A percentile compares a stretch with the other conserved stretches of the same genome.
Evolutionary conservation across 1,140 invertebrate species (phyloP).

Genomic region (Zaprionus ghesquierei): DNA sequence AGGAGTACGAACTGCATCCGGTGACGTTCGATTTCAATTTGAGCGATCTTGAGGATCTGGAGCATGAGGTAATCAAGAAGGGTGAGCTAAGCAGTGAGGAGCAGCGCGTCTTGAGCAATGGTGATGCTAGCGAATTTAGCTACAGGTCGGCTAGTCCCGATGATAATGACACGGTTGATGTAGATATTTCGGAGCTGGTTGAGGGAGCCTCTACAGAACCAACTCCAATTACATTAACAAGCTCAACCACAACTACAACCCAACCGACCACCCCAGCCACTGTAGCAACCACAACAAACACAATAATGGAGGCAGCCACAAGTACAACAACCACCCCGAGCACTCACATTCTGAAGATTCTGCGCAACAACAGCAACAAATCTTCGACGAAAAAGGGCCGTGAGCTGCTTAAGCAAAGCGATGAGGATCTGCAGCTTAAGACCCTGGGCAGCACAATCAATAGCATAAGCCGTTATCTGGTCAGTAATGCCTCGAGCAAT

Average conservation of each 20-base stretch:
- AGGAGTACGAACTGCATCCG: conserved; percentile 73
- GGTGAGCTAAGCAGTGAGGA: conserved; percentile 62
- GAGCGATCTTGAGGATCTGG: conserved; percentile 75
- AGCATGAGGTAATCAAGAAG: conserved; percentile 72
- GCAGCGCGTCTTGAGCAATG: conserved; percentile 46
- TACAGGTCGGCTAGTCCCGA: conserved; percentile 55
- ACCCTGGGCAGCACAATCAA: conserved; percentile 65
- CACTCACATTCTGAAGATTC: conserved; percentile 73
- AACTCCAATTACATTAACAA: conserved; percentile 29
- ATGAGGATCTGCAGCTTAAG: conserved; percentile 69
- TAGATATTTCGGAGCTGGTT: conserved; percentile 52
- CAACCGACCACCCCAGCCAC: conserved; percentile 5
- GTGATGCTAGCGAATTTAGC: conserved; percentile 23
- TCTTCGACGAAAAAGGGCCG: conserved; percentile 56
- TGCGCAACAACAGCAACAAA: conserved; percentile 66
- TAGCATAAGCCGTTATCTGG: conserved; percentile 66
- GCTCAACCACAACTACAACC: conserved; percentile 15
- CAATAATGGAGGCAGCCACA: conserved; percentile 7
- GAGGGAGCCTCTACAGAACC: conserved; percentile 19
- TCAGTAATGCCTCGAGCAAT: conserved; percentile 26
- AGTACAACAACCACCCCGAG: conserved; percentile 32
- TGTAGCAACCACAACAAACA: conserved; percentile 8
- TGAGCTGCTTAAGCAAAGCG: conserved; percentile 62
- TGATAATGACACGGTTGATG: conserved; percentile 55
- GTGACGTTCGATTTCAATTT: conserved; percentile 80